Base-by-base conservation (phyloP, 2,797 vertebrate species). In the Thamnophis elegans region DNA sequence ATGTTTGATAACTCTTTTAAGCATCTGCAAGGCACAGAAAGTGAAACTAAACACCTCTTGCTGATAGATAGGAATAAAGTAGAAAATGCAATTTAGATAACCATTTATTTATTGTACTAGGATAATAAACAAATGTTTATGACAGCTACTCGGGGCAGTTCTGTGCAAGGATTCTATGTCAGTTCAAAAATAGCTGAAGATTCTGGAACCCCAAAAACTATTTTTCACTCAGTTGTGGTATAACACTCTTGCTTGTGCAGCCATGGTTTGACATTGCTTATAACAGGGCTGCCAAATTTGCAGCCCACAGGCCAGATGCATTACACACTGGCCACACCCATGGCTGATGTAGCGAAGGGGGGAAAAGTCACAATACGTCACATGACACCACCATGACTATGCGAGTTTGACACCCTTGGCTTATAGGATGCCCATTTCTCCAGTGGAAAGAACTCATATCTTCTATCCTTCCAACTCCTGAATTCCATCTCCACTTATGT, bases 51-150 rank as follows among this genome's bases (percentile, higher is more conserved):
- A 93, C 94, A 9, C 12, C 90, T 95, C 73, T 22, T 85, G 88
- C 94, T 93, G 93, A 93, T 97, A 94, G 86, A 92, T 54, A 87
- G 92, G 93, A 96, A 97, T 96, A 96, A 96, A 96, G 94, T 51
- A 93, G 92, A 97, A 96, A 97, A 97, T 97, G 96, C 96, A 97
- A 96, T 97, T 97, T 96, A 97, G 94, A 87, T 85, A 94, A 68
- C 95, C 94, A 97, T 97, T 97, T 97, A 96, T 97, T 96, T 94
- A 95, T 96, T 91, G 91, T 68, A 55, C 94, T 96, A 96, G 96
- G 96, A 96, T 91, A 95, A 96, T 96, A 97, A 97, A 97, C 97
- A 97, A 97, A 97, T 97, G 97, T 97, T 96, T 96, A 97, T 97
- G 96, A 96, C 96, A 97, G 97, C 96, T 97, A 85, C 96, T 97